phyloP scores from a whole-genome alignment of 2,797 vertebrate genomes.

The Alca torda region DNA sequence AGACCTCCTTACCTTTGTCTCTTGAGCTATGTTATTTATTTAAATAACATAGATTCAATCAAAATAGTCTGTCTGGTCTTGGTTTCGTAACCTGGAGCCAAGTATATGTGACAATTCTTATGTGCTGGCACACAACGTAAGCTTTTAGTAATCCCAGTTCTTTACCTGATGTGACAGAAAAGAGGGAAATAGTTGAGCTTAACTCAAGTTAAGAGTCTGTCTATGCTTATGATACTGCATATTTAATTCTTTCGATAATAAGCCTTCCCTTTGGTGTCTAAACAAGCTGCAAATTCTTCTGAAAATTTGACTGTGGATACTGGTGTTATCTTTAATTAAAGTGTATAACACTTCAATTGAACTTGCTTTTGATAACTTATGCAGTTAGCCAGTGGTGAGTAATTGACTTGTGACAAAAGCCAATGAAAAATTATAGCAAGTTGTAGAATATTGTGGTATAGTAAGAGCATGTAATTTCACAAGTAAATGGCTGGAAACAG shows the following conservation, averaged over 20 bases:
- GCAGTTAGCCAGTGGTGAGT: not conserved
- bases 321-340: not conserved
- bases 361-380: not conserved
- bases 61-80: not conserved
- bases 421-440: not conserved
- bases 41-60: not conserved
- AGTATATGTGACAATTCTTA: not conserved
- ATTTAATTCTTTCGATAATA: not conserved
- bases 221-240: not conserved
- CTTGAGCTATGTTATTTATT: not conserved
- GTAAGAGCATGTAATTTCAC: not conserved
- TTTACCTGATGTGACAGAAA: not conserved
- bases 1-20: too few relatives aligned
- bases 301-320: not conserved
- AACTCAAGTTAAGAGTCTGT: not conserved
- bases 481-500: not conserved
- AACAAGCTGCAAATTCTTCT: not conserved
- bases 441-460: not conserved
- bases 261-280: not conserved
- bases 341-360: not conserved
- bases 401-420: not conserved
- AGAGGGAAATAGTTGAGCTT: not conserved
- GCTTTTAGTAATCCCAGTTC: not conserved
- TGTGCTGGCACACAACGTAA: accelerated
- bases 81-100: not conserved